Conservation (phyloP, 2,113 vertebrate species). For the Bambusicola thoracicus region DNA sequence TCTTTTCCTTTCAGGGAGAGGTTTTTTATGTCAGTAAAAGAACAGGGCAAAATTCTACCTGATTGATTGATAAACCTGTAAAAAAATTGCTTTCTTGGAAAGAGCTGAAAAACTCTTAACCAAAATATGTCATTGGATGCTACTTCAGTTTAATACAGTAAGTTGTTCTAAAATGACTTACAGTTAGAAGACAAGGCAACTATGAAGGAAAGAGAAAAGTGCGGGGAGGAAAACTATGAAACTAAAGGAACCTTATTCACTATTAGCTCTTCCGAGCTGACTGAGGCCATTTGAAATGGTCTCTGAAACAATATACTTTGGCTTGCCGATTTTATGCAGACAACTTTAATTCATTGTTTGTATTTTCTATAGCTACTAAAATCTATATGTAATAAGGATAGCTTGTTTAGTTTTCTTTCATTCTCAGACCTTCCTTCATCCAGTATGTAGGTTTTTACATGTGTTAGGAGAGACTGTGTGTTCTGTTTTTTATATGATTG, state of each 20-base stretch:
- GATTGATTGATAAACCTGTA: neutral
- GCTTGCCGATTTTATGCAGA: conserved; percentile 7
- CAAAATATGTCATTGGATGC: neutral
- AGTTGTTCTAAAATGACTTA: neutral
- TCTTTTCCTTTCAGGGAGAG: neutral
- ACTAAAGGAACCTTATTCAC: neutral
- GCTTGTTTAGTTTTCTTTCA: neutral
- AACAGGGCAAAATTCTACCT: neutral
- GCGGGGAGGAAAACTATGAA: neutral
- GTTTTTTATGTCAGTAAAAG: neutral
- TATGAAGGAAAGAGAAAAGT: neutral
- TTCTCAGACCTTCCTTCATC: neutral
- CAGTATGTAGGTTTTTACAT: neutral
- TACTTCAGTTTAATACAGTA: neutral
- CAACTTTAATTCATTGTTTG: neutral
- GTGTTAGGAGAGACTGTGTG: neutral
- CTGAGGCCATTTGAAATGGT: neutral
- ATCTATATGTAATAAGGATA: neutral
- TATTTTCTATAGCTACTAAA: neutral
- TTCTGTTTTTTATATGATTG: conserved; percentile 7
- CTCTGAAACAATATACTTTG: conserved; percentile 1
- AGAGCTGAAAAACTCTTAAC: neutral
- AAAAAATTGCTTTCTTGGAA: neutral
- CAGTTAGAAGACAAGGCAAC: neutral
- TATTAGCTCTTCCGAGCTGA: conserved; percentile 28